phyloP scores from a whole-genome alignment of 2,888 invertebrate species.

The Cryptocephalus primarius region DNA sequence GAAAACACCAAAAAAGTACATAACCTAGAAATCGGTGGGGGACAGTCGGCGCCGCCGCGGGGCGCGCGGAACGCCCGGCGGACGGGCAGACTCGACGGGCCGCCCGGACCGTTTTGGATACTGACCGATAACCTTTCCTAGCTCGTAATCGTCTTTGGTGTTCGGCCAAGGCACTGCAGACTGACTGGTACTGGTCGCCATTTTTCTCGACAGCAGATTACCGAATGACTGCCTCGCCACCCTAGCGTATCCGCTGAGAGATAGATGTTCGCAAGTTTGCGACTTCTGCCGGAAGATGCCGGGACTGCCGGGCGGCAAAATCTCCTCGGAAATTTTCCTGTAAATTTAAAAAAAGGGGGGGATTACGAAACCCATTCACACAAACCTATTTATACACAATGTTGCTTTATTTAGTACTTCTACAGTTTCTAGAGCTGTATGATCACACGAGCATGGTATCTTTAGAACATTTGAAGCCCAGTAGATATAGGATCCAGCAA shows the following conservation, averaged over 20 bases:
- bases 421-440: no score
- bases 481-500: no score
- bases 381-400: no score
- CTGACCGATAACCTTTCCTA: conserved; percentile 87
- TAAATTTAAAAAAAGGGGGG: background rate
- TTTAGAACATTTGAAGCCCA: no score
- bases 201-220: conserved; percentile 49
- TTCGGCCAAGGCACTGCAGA: conserved; percentile 66
- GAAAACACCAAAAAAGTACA: conserved; percentile 30
- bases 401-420: no score
- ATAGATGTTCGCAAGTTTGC: conserved; percentile 38
- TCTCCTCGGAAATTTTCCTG: conserved; percentile 51
- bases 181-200: conserved; percentile 46
- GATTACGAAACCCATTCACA: no score
- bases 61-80: no score
- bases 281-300: conserved; percentile 51
- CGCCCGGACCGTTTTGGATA: conserved; percentile 20
- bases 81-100: no score
- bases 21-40: conserved; percentile 25
- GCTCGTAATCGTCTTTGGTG: conserved; percentile 82
- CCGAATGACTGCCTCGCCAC: conserved; percentile 37
- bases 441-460: no score
- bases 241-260: conserved; percentile 34
- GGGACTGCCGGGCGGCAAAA: conserved; percentile 48
- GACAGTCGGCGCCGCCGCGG: no score